These are phyloP conservation scores for Lordiphosa mommai DNA, from an alignment of 1,140 invertebrate genomes.

Conservation along the genomic window DNA sequence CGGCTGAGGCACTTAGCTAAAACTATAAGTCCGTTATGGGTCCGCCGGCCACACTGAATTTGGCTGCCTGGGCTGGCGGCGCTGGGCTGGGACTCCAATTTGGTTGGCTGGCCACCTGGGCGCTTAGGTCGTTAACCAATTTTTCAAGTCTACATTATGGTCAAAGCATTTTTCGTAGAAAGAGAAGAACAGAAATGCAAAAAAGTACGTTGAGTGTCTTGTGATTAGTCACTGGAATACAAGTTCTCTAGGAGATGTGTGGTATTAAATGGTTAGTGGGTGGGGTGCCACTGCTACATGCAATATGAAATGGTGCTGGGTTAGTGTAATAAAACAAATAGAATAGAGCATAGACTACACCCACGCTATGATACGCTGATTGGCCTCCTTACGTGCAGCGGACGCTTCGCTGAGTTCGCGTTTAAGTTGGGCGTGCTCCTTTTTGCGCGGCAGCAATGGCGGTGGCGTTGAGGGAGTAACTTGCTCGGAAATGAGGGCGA, in stretches of 20 bases:
- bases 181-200: slow-evolving; percentile 62
- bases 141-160: slow-evolving; percentile 70
- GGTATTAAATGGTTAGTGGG: slow-evolving; percentile 11
- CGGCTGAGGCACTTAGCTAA: slow-evolving; percentile 46
- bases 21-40: slow-evolving; percentile 79
- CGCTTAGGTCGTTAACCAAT: slow-evolving; percentile 74
- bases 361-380: slow-evolving; percentile 81
- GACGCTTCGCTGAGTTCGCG: slow-evolving; percentile 80
- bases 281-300: slow-evolving; percentile 17
- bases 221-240: slow-evolving; percentile 46
- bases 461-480: slow-evolving; percentile 31
- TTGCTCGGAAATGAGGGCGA: slow-evolving; percentile 49
- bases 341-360: slow-evolving; percentile 79
- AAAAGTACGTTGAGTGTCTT: slow-evolving; percentile 43
- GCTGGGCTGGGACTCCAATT: slow-evolving; percentile 31
- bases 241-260: neutral
- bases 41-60: slow-evolving; percentile 62
- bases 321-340: slow-evolving; percentile 23
- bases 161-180: slow-evolving; percentile 22
- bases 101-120: slow-evolving; percentile 39
- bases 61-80: slow-evolving; percentile 15
- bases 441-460: slow-evolving; percentile 54
- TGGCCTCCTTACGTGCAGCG: slow-evolving; percentile 81
- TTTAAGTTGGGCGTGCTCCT: slow-evolving; percentile 74
- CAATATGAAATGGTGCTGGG: slow-evolving; percentile 38